These are phyloP conservation scores for Hippotragus niger DNA, from an alignment of 2,113 vertebrate genomes.

Conservation along the genomic window DNA sequence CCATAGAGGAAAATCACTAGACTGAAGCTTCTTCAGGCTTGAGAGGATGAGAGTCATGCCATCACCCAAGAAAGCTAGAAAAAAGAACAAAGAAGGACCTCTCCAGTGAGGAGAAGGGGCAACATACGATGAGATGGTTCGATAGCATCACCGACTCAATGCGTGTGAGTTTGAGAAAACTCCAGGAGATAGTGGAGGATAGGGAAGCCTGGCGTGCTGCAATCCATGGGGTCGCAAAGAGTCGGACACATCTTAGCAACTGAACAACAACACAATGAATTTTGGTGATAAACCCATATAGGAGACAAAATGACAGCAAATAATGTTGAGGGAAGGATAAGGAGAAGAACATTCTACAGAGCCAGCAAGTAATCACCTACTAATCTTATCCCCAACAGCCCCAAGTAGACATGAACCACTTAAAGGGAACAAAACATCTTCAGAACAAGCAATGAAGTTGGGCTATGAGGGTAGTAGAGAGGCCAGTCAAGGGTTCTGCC, in stretches of 20 bases:
- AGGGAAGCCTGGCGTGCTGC: not conserved
- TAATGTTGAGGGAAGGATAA: not conserved
- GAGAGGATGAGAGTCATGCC: not conserved
- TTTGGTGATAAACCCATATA: not conserved
- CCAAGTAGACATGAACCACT: not conserved
- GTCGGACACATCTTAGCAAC: not conserved
- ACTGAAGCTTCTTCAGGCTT: not conserved
- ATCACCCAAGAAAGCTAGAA: conserved; percentile 1
- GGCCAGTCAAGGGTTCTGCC: not conserved
- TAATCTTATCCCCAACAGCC: not conserved
- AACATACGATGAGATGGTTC: not conserved
- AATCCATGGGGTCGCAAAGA: not conserved
- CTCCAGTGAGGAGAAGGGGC: not conserved
- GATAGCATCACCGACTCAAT: not conserved
- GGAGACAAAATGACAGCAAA: not conserved
- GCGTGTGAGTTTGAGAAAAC: not conserved
- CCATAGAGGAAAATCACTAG: not conserved
- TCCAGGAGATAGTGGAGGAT: not conserved
- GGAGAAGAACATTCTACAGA: not conserved
- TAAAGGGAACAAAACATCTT: not conserved
- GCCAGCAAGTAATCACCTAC: not conserved
- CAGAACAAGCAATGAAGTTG: not conserved
- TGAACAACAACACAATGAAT: not conserved
- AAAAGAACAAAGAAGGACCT: not conserved
- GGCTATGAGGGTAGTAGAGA: not conserved